Conservation (phyloP, 2,113 vertebrate genomes). For the Pholis gunnellus region DNA sequence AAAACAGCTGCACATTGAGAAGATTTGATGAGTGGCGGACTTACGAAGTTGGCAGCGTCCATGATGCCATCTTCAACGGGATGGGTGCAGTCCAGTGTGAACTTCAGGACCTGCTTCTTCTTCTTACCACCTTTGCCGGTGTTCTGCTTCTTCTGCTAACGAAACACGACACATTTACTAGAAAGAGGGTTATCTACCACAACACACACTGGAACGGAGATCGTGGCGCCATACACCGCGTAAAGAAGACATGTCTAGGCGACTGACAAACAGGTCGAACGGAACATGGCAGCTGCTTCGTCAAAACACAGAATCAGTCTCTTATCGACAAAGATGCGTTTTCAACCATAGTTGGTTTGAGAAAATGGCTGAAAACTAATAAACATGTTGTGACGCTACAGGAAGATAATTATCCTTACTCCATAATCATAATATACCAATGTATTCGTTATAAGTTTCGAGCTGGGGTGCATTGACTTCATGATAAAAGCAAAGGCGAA, state of each 20-base stretch:
- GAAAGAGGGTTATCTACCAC: no score
- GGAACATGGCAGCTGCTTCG: background rate
- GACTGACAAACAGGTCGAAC: no score
- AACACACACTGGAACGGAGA: no score
- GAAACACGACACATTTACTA: background rate
- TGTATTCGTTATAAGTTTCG: no score
- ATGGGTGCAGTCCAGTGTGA: slow-evolving; percentile 96
- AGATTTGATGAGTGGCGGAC: background rate
- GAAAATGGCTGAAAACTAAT: background rate
- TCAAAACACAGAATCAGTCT: background rate
- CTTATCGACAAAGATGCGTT: no score
- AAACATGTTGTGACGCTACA: no score
- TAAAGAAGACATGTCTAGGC: background rate
- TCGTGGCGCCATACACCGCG: no score
- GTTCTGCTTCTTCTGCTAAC: slow-evolving; percentile 80
- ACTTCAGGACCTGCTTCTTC: slow-evolving; percentile 97
- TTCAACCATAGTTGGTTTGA: background rate
- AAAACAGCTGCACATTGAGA: background rate
- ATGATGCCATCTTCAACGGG: slow-evolving; percentile 99
- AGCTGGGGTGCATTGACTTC: background rate
- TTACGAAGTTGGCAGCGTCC: slow-evolving; percentile 97
- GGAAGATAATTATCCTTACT: background rate
- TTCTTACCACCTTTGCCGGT: slow-evolving; percentile 90
- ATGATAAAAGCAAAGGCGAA: background rate
- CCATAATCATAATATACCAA: background rate